Evolutionary conservation across 1,140 invertebrate species (phyloP).

Genomic region (Argopecten irradians): DNA sequence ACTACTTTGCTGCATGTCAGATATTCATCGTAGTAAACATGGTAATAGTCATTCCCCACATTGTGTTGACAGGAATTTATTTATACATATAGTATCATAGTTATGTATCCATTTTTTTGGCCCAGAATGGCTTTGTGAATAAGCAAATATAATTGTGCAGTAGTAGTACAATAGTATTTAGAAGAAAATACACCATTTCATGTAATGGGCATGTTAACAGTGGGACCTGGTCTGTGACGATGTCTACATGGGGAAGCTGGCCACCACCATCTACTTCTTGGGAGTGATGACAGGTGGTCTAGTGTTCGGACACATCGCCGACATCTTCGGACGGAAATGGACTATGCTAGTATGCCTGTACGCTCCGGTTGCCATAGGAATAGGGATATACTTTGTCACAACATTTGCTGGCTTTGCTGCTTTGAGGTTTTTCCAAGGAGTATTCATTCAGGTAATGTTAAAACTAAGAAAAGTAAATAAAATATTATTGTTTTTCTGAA

Average conservation of each 20-base stretch:
- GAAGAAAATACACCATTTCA: too few species aligned
- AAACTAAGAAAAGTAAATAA: too few species aligned
- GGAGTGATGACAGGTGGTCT: slow-evolving; percentile 89
- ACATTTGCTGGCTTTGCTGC: slow-evolving; percentile 59
- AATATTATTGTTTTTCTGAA: too few species aligned
- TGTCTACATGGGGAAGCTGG: slow-evolving; percentile 84
- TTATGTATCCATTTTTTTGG: too few species aligned
- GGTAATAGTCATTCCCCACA: too few species aligned
- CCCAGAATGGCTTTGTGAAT: too few species aligned
- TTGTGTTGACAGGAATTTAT: too few species aligned
- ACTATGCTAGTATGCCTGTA: slow-evolving; percentile 80
- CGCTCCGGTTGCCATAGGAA: slow-evolving; percentile 77
- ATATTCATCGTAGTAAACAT: too few species aligned
- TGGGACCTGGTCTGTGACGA: slow-evolving; percentile 87
- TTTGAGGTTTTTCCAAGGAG: slow-evolving; percentile 66
- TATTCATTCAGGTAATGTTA: slow-evolving; percentile 68
- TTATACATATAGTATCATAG: too few species aligned
- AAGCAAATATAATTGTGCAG: too few species aligned
- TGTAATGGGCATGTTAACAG: slow-evolving; percentile 78
- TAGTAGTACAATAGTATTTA: too few species aligned
- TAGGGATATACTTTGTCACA: slow-evolving; percentile 76
- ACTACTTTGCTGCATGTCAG: too few species aligned
- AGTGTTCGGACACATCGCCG: slow-evolving; percentile 83
- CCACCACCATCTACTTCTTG: slow-evolving; percentile 85
- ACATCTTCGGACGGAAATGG: slow-evolving; percentile 84